phyloP scores from a whole-genome alignment of 2,888 invertebrate genomes.

The Parnassius glacialis region DNA sequence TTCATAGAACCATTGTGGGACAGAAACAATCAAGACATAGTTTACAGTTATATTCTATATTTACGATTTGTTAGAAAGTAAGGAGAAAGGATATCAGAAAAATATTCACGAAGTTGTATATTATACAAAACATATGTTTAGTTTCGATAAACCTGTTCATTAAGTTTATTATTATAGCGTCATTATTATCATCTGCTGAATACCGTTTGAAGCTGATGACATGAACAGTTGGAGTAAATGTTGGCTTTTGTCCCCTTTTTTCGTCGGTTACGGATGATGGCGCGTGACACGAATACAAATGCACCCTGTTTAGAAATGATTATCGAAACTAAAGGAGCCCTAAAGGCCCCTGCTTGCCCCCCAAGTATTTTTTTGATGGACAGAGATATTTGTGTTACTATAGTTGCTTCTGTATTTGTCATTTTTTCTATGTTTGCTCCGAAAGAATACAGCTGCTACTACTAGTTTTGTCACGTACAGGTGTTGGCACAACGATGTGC shows the following conservation, averaged over 20 bases:
- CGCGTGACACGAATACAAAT: constrained; percentile 67
- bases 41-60: no score
- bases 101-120: no score
- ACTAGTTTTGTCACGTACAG: constrained; percentile 23
- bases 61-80: no score
- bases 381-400: constrained; percentile 53
- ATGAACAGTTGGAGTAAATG: constrained; percentile 14
- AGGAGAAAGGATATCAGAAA: no score
- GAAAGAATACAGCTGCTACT: constrained; percentile 5
- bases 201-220: constrained; percentile 3
- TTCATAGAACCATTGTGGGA: no score
- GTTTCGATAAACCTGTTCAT: no score
- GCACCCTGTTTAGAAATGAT: constrained; percentile 50
- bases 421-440: constrained; percentile 6
- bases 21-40: no score
- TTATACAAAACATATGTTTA: no score
- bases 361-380: constrained; percentile 58
- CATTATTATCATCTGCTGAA: background rate
- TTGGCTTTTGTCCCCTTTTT: constrained; percentile 43
- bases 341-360: constrained; percentile 35
- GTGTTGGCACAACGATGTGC: constrained; percentile 21
- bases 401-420: constrained; percentile 29
- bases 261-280: constrained; percentile 68
- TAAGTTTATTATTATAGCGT: background rate
- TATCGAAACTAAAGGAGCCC: constrained; percentile 47